A percentile compares a stretch with the other conserved stretches of the same genome.
phyloP scores from a whole-genome alignment of 2,113 vertebrate genomes.

The Apaloderma vittatum region DNA sequence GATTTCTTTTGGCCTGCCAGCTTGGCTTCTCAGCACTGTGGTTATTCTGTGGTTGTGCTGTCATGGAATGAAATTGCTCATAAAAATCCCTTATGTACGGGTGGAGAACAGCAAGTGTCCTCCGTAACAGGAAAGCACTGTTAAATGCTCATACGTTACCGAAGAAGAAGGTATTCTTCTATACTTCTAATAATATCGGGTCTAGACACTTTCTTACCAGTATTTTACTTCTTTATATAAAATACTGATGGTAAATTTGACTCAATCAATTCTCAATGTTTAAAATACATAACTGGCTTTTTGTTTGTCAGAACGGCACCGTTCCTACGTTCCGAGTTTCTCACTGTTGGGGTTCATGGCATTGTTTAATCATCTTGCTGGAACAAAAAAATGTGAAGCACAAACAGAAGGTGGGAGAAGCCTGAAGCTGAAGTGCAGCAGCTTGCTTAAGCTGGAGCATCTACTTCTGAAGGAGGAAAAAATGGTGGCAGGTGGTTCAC shows the following conservation, averaged over 20 bases:
- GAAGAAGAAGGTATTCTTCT: background rate
- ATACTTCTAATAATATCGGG: background rate
- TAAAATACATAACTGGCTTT: background rate
- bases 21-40: background rate
- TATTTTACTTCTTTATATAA: background rate
- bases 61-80: background rate
- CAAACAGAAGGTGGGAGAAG: background rate
- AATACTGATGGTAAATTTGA: background rate
- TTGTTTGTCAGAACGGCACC: background rate
- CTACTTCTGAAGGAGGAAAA: background rate
- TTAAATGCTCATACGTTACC: background rate
- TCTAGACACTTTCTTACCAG: background rate
- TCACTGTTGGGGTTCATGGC: background rate
- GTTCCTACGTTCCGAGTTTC: background rate
- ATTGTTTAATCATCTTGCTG: background rate
- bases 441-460: background rate
- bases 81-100: background rate
- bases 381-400: background rate
- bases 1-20: background rate
- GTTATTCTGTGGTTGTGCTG: background rate
- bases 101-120: background rate
- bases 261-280: background rate
- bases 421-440: rapidly evolving
- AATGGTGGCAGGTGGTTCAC: background rate
- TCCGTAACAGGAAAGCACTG: background rate